phyloP scores from a whole-genome alignment of 2,888 invertebrate genomes.

The Maniola hyperantus region DNA sequence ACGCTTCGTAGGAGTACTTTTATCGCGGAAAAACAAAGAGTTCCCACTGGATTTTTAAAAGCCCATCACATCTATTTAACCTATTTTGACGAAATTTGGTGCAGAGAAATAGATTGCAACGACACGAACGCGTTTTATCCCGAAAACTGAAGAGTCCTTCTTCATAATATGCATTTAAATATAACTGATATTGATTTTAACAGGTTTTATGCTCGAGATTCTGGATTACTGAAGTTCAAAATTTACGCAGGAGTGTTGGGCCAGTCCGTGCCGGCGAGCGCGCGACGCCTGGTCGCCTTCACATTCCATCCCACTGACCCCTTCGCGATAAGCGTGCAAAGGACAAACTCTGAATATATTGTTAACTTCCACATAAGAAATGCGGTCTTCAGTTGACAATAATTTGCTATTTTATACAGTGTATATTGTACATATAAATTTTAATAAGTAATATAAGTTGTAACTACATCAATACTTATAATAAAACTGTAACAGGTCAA shows the following conservation, averaged over 20 bases:
- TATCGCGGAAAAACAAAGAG: too few species aligned
- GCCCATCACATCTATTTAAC: too few species aligned
- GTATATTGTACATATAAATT: slow-evolving; percentile 8
- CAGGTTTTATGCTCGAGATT: slow-evolving; percentile 92
- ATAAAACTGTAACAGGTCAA: too few species aligned
- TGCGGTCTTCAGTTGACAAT: slow-evolving; percentile 68
- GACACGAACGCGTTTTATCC: too few species aligned
- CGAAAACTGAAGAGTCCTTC: too few species aligned
- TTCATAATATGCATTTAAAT: background rate
- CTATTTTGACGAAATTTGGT: too few species aligned
- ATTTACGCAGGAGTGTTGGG: slow-evolving; percentile 93
- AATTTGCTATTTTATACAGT: slow-evolving; percentile 27
- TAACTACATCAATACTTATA: too few species aligned
- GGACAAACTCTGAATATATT: slow-evolving; percentile 95
- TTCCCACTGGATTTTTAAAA: too few species aligned
- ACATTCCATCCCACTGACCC: slow-evolving; percentile 98
- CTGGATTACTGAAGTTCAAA: slow-evolving; percentile 91
- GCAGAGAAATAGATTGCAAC: too few species aligned
- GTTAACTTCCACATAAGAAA: slow-evolving; percentile 97
- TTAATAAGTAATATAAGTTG: background rate
- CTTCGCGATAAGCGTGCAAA: slow-evolving; percentile 96
- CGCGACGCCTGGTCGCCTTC: slow-evolving; percentile 94
- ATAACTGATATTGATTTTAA: background rate
- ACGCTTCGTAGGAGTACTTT: too few species aligned
- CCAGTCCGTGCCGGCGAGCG: slow-evolving; percentile 85